phyloP scores from a whole-genome alignment of 2,113 vertebrate genomes.

The Promerops cafer region DNA sequence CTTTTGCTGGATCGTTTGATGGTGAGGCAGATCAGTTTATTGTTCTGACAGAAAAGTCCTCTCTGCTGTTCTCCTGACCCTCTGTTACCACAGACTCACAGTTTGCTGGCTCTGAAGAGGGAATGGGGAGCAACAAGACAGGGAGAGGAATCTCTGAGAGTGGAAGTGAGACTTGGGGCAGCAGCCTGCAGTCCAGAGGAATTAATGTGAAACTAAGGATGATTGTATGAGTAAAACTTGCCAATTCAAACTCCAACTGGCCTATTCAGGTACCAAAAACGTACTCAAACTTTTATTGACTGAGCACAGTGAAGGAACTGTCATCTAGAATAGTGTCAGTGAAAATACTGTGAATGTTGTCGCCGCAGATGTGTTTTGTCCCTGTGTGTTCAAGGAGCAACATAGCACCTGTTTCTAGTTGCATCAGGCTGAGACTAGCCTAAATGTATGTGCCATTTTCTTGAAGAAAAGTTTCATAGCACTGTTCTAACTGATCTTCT shows the following conservation, averaged over 20 bases:
- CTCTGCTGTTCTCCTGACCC: not conserved
- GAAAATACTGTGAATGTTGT: not conserved
- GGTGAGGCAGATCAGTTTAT: not conserved
- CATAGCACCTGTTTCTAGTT: not conserved
- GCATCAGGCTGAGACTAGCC: not conserved
- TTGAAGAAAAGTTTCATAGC: not conserved
- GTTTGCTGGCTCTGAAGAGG: not conserved
- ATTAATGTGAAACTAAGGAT: not conserved
- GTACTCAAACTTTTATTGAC: not conserved
- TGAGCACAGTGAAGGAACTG: not conserved
- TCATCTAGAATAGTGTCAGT: not conserved
- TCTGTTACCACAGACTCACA: not conserved
- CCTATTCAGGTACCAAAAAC: not conserved
- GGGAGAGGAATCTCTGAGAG: not conserved
- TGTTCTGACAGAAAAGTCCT: not conserved
- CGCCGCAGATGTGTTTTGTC: not conserved
- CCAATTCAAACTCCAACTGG: not conserved
- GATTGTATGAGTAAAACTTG: not conserved
- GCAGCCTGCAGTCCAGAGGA: not conserved
- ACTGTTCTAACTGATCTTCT: not conserved
- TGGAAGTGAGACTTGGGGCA: not conserved
- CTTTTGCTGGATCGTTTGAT: not conserved
- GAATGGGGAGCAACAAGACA: not conserved
- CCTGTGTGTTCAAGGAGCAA: not conserved
- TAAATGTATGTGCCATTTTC: accelerated